A percentile compares a stretch with the other conserved stretches of the same genome.
Conservation (phyloP, 1,140 invertebrate species). For the Drosophila ironensis region DNA sequence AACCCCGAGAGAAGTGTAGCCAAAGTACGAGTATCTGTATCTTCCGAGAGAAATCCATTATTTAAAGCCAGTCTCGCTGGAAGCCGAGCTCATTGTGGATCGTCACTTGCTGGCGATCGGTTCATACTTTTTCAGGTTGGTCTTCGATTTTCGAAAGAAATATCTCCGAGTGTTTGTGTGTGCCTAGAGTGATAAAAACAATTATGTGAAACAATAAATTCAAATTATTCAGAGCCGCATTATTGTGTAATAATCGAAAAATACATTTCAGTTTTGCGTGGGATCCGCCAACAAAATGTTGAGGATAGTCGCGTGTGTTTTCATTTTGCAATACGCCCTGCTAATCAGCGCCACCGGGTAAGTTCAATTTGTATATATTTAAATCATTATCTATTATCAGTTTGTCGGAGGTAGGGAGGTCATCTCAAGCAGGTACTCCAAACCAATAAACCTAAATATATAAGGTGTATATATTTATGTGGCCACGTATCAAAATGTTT, state of each 20-base stretch:
- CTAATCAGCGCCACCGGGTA: conserved; percentile 51
- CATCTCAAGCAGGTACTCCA: not conserved
- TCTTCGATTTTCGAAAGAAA: too few species aligned
- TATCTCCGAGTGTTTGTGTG: not conserved
- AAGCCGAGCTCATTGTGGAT: conserved; percentile 50
- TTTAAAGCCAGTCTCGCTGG: conserved; percentile 29
- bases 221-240: not conserved
- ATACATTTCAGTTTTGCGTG: conserved; percentile 2
- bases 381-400: conserved; percentile 10
- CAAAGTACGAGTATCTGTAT: not conserved
- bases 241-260: not conserved
- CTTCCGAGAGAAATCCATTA: conserved; percentile 7
- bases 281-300: conserved; percentile 31
- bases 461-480: not conserved
- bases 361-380: conserved; percentile 6
- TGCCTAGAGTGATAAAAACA: not conserved
- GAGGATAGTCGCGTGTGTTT: conserved; percentile 27
- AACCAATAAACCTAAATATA: not conserved
- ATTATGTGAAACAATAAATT: not conserved
- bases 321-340: conserved; percentile 48
- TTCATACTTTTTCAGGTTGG: conserved; percentile 8
- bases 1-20: not conserved
- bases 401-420: not conserved
- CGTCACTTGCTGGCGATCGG: conserved; percentile 10
- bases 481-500: conserved; percentile 5